Percentiles rank a stretch among this genome's conserved stretches.
Evolutionary conservation across 2,797 vertebrate species (phyloP).

Genomic region (Odontamblyopus rebecca): DNA sequence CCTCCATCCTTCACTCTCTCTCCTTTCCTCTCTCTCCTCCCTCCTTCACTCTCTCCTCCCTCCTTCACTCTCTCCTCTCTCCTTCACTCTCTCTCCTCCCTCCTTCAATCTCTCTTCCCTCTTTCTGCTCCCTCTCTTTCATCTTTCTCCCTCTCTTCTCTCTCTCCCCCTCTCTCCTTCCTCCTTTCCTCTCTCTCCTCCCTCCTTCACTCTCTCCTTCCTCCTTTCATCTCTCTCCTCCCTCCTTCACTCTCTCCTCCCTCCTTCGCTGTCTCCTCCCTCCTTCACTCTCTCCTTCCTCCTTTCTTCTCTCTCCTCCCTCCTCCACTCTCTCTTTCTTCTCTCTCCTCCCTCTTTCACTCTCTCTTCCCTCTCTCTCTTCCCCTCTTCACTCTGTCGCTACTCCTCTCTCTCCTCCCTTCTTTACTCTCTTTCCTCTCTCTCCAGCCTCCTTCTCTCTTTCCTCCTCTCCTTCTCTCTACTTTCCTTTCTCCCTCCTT

Average conservation of each 20-base stretch:
- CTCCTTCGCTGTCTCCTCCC: background rate
- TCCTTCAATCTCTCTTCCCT: fast-evolving
- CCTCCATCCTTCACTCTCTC: too few relatives aligned
- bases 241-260: too few relatives aligned
- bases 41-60: background rate
- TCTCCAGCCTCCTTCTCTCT: too few relatives aligned
- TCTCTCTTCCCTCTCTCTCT: background rate
- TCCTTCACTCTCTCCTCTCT: background rate
- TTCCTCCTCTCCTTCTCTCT: background rate
- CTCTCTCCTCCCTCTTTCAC: too few relatives aligned
- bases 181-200: background rate
- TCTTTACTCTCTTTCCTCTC: background rate
- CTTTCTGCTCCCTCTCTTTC: fast-evolving
- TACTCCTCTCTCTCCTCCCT: too few relatives aligned
- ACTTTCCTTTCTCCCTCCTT: background rate
- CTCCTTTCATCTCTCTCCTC: too few relatives aligned
- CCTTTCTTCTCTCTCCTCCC: background rate
- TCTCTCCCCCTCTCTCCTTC: fast-evolving
- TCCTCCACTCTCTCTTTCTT: background rate
- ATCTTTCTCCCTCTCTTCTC: background rate
- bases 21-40: too few relatives aligned
- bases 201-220: too few relatives aligned
- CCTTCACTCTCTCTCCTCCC: background rate
- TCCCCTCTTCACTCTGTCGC: too few relatives aligned
- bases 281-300: background rate